Evolutionary conservation across 92 coral and sea anemone species (phyloP), one percentile per base, ranked within the genome.

Genomic region (Zoanthus solanderi): DNA sequence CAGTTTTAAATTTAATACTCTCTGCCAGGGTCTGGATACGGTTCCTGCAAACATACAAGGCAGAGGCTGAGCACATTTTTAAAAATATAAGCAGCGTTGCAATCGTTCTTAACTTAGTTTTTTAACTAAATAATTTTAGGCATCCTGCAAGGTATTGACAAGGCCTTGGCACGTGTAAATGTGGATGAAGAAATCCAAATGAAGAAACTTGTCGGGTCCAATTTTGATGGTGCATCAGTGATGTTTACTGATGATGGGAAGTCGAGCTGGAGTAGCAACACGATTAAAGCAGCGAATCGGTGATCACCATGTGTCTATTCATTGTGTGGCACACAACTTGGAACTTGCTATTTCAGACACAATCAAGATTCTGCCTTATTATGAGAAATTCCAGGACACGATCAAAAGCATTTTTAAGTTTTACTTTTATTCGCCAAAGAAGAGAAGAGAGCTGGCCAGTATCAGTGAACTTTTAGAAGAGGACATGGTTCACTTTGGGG

Each of bases 221-320:
- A 87, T 53, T 87, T 87, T 53, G 90, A 87, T 87, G 85, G 90
- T 52, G 85, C 85, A 5, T 47, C 23, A 10, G 85, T 87, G 71
- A 87, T 78, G 23, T 23, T 23, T 23, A 23, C 23, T 23, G 23
- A 23, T 34, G 86, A 32, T 87, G 60, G 90, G 86, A 34, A 78
- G 30, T 28, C 69, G 32, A 15, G 56, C 48, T 34, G 42, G 42
- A 15, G 90, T 77, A 29, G 78, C 71, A 50, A 63, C 60, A 18
- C 66, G 28, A 31, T 74, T 48, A 58, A 57, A 57, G 65, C 65
- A 57, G 23, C 18, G 65, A 57, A 57, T 57, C 65, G 16, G 52
- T 32, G 1, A 74, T 48, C 78, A 72, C 71, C 37, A 56, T 46
- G 56, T 69, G 34, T 28, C 75, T 34, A 69, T 69, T 69, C 75